These are phyloP conservation scores for Neria commutata DNA, from an alignment of 2,888 invertebrate genomes.

Conservation along the genomic window DNA sequence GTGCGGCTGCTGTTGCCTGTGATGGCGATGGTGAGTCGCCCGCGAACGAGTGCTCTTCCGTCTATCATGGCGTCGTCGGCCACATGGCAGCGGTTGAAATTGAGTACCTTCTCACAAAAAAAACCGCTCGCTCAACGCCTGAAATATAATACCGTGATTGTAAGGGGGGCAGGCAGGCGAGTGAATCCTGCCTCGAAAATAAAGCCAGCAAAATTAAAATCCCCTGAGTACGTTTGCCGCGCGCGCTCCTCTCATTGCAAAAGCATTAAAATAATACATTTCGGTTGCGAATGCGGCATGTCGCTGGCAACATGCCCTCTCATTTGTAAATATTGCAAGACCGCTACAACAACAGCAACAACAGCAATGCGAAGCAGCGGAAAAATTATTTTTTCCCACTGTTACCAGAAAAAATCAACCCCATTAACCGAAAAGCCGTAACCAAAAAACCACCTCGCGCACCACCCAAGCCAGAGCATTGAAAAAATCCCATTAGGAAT, in stretches of 20 bases:
- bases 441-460: slow-evolving; percentile 31
- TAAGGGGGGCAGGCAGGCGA: too few species aligned
- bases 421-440: slow-evolving; percentile 32
- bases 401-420: slow-evolving; percentile 32
- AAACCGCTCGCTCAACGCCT: too few species aligned
- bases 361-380: slow-evolving; percentile 4
- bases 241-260: slow-evolving; percentile 40
- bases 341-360: neutral
- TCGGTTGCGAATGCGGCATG: too few species aligned
- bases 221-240: slow-evolving; percentile 32
- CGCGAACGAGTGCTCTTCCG: neutral
- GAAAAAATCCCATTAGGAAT: neutral
- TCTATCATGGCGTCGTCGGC: slow-evolving; percentile 13
- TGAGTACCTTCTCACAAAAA: slow-evolving; percentile 7
- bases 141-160: too few species aligned
- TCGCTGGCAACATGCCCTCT: neutral
- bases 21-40: neutral
- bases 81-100: slow-evolving; percentile 25
- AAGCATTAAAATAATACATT: slow-evolving; percentile 37
- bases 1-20: neutral
- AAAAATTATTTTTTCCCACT: slow-evolving; percentile 23
- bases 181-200: neutral
- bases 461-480: slow-evolving; percentile 7
- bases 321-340: neutral
- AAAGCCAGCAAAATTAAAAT: slow-evolving; percentile 18